Evolutionary conservation across 2,113 vertebrate species (phyloP), one percentile per base, ranked within the genome.

Genomic region (Syrmaticus mikado): DNA sequence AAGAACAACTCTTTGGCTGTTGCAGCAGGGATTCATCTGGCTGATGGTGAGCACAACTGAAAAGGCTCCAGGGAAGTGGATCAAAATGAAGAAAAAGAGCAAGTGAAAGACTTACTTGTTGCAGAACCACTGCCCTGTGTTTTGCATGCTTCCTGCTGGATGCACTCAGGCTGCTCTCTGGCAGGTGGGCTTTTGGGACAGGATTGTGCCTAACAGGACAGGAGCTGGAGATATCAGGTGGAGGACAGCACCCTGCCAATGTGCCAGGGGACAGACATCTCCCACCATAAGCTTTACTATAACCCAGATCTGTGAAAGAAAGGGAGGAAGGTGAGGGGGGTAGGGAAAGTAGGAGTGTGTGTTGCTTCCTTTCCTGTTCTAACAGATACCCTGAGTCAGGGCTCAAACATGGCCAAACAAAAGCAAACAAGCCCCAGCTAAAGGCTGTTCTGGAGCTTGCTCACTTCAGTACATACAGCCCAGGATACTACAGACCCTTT

Each of bases 1-100:
- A 84, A 73, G 36, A 85, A 75, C 55, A 11, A 32, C 34, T 66
- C 68, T 48, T 18, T 55, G 67, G 38, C 34, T 61, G 10, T 55
- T 85, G 38, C 60, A 52, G 57, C 68, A 72, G 18, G 18, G 52
- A n/a, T 61, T 74, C 75, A n/a, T 75, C 64, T 41, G 30, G 38
- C 46, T 90, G 46, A 46, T 64, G 13, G n/a, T 83, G 34, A 73
- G 55, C 10, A 36, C 0, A 0, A 45, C 25, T 85, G 41, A 80
- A 87, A 94, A 87, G 28, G 61, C 36, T 77, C 46, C 24, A 60
- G 41, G 34, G 22, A 85, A 74, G 15, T 34, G 65, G n/a, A 82
- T 58, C 38, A 73, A 78, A 86, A 93, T 74, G 46, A 78, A 48
- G 36, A 84, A 71, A 55, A 89, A 75, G 30, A 89, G 34, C 22